Evolutionary conservation across 1,140 invertebrate species (phyloP).

Genomic region (Aphelenchoides fujianensis): DNA sequence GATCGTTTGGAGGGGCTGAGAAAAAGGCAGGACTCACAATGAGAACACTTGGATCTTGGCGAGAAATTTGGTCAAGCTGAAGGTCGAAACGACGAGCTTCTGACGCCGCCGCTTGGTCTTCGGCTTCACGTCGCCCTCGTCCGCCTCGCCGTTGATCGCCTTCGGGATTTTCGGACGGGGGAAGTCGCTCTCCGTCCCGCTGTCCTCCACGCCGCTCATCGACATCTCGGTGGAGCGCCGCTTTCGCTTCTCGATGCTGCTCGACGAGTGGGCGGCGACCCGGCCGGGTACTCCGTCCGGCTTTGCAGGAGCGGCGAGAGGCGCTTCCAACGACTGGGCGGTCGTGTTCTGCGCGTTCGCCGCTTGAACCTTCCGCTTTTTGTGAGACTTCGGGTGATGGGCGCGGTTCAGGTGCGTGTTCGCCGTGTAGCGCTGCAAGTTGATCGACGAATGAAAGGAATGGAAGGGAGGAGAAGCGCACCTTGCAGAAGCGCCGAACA

Average conservation of each 20-base stretch:
- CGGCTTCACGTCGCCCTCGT: background rate
- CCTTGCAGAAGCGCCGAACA: slow-evolving; percentile 40
- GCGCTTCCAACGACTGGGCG: no score
- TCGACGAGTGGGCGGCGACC: no score
- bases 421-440: slow-evolving; percentile 27
- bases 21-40: slow-evolving; percentile 23
- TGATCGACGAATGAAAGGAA: slow-evolving; percentile 26
- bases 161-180: slow-evolving; percentile 10
- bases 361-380: slow-evolving; percentile 18
- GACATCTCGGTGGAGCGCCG: slow-evolving; percentile 26
- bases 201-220: slow-evolving; percentile 17
- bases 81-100: background rate
- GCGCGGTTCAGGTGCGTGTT: slow-evolving; percentile 36
- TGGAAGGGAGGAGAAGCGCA: background rate
- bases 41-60: slow-evolving; percentile 36
- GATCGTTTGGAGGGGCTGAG: no score
- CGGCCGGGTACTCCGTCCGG: no score
- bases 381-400: slow-evolving; percentile 27
- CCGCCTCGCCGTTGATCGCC: background rate
- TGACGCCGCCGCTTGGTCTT: slow-evolving; percentile 10
- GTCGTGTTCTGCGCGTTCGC: no score
- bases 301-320: no score
- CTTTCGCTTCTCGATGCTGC: background rate
- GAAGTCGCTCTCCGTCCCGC: slow-evolving; percentile 5
- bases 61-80: slow-evolving; percentile 30